Conservation (phyloP, 35 echinoderm and acorn worm species). For the Anneissia japonica region DNA sequence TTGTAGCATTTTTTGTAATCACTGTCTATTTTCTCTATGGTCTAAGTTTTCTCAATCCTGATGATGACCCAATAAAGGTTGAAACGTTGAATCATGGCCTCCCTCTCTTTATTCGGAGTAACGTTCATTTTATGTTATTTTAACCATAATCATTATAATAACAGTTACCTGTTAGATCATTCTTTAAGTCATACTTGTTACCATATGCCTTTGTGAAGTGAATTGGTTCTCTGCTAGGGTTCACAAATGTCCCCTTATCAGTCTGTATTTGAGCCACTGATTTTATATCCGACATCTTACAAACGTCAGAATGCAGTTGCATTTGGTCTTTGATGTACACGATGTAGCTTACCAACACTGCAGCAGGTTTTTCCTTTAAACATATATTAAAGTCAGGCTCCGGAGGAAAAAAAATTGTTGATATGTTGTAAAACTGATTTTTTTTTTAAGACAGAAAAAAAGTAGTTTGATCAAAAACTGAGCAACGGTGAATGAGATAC, state of each 20-base stretch:
- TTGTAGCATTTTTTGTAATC: no score
- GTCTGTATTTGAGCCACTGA: background rate
- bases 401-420: background rate
- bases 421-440: background rate
- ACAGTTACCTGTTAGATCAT: conserved; percentile 19
- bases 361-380: conserved; percentile 4
- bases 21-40: background rate
- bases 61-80: background rate
- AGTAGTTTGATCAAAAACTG: background rate
- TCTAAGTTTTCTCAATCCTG: no score
- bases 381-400: no score
- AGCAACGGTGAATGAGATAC: no score
- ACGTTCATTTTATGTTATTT: background rate
- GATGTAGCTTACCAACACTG: conserved; percentile 24
- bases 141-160: background rate
- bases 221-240: conserved; percentile 25
- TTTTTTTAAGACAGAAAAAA: background rate
- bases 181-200: conserved; percentile 22
- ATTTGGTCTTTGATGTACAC: conserved; percentile 48
- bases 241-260: background rate
- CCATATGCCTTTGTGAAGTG: conserved; percentile 46
- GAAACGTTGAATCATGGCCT: no score
- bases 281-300: background rate
- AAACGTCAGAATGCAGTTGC: conserved; percentile 5
- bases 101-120: background rate